Base-by-base conservation (phyloP, 2,888 invertebrate genomes). In the Xiphydria camelus region DNA sequence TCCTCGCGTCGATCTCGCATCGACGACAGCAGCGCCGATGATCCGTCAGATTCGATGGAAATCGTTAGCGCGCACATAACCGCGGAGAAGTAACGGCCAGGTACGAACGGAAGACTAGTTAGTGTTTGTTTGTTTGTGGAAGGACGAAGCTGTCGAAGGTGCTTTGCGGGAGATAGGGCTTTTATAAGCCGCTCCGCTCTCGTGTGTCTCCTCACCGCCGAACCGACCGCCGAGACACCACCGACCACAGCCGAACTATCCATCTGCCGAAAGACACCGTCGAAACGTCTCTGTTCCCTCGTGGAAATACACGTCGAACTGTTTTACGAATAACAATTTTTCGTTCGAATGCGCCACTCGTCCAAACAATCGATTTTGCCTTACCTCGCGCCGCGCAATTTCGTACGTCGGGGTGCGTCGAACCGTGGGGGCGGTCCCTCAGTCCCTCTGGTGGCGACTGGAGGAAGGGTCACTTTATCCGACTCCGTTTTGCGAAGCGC, bases 81-180 rank as follows among this genome's bases (percentile, higher is more conserved):
- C 44, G 33, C 18, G 41, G 18, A 42, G 9, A 4, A 26, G 18
- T 38, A 47, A 40, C 47, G 47, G 53, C 57, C 47, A 47, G 54
- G 49, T 47, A 59, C 50, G 51, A 47, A 59, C 50, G 51, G 48
- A 63, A 68, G 66, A 68, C 59, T 68, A 71, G 70, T 68, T 64
- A 64, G 67, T 62, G 55, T 73, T 66, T 73, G 64, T 73, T 70
- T 73, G 67, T 73, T 73, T 73, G 68, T 70, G 64, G 67, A 82
- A 90, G 94, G 94, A 94, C 79, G 94, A 94, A 86, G 91, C 91
- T 72, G 88, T 94, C 80, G 93, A 94, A 80, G 90, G 89, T 75
- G 91, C 93, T 76, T 88, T 94, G 76, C 88, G 89, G 77, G 94
- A 94, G 79, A 91, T 94, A 83, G 94, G 94, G 77, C 87, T 94